Percentiles rank a stretch among this genome's conserved stretches.
These are phyloP conservation scores for Drosophila suboccidentalis DNA, from an alignment of 2,888 invertebrate species.

Conservation along the genomic window DNA sequence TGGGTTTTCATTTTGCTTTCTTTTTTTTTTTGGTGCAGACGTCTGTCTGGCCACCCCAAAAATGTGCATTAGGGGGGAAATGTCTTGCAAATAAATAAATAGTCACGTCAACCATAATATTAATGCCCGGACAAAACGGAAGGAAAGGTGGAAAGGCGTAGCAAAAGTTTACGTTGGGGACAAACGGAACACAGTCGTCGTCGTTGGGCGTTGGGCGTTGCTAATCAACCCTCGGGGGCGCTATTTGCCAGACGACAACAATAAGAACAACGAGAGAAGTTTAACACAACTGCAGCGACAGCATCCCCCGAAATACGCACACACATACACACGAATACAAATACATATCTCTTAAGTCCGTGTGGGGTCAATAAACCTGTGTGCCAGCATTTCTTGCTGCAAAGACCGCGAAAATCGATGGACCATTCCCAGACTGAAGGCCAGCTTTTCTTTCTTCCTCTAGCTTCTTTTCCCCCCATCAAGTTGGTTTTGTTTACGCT, in stretches of 20 bases:
- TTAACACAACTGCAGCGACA: slow-evolving; percentile 32
- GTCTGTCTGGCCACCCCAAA: slow-evolving; percentile 60
- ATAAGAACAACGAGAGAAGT: slow-evolving; percentile 27
- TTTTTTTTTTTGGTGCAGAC: slow-evolving; percentile 21
- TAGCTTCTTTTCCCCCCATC: slow-evolving; percentile 26
- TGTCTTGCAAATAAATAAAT: slow-evolving; percentile 79
- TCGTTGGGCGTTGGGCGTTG: slow-evolving; percentile 35
- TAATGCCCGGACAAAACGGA: slow-evolving; percentile 56
- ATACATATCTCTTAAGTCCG: slow-evolving; percentile 22
- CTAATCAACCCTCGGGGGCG: slow-evolving; percentile 74
- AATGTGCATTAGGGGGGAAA: slow-evolving; percentile 38
- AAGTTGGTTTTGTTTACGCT: slow-evolving; percentile 54
- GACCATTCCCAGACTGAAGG: slow-evolving; percentile 49
- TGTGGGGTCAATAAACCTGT: slow-evolving; percentile 74
- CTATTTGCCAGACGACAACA: slow-evolving; percentile 35
- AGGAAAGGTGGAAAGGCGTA: slow-evolving; percentile 13
- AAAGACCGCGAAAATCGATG: slow-evolving; percentile 49
- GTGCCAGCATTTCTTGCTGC: slow-evolving; percentile 55
- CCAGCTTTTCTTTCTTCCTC: slow-evolving; percentile 31
- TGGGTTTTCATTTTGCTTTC: slow-evolving; percentile 29
- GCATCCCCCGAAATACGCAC: slow-evolving; percentile 62
- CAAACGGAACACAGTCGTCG: slow-evolving; percentile 15
- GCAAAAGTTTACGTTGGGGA: slow-evolving; percentile 30
- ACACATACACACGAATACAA: no score
- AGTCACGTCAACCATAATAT: slow-evolving; percentile 80